These are phyloP conservation scores for Perccottus glenii DNA, from an alignment of 2,113 vertebrate genomes.

Conservation along the genomic window DNA sequence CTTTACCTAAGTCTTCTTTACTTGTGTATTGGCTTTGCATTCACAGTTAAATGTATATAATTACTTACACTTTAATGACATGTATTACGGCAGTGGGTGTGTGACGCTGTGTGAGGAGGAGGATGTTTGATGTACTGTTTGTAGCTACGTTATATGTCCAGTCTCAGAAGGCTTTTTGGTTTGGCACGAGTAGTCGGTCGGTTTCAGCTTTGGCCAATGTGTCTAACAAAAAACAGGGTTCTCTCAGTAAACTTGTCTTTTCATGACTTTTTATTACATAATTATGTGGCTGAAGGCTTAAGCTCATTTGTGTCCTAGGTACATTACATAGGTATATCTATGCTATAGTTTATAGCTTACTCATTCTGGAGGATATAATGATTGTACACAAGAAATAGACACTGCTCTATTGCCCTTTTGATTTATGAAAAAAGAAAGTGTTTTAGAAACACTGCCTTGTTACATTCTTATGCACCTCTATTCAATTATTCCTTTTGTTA, in stretches of 20 bases:
- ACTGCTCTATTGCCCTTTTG: not conserved
- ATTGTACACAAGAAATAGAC: not conserved
- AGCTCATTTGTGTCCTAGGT: conserved; percentile 17
- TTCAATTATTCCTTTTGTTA: not conserved
- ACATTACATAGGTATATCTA: not conserved
- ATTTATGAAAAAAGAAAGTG: not conserved
- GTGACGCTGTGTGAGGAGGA: not conserved
- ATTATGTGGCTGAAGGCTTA: conserved; percentile 27
- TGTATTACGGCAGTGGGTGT: not conserved
- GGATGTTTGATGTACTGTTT: conserved; percentile 34
- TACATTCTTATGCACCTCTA: not conserved
- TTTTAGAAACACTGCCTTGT: not conserved
- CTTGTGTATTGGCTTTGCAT: not conserved
- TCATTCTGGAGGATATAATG: not conserved
- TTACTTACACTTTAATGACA: not conserved
- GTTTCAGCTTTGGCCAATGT: conserved; percentile 54
- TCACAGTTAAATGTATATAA: not conserved
- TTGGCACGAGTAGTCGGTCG: conserved; percentile 55
- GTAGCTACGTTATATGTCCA: conserved; percentile 52
- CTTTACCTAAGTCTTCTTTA: not conserved
- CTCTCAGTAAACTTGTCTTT: conserved; percentile 39
- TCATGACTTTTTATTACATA: conserved; percentile 19
- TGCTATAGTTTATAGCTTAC: not conserved
- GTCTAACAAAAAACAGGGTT: conserved; percentile 46
- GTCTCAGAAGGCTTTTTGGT: conserved; percentile 52